Conservation (phyloP, 2,113 vertebrate genomes). For the Tor tambroides region DNA sequence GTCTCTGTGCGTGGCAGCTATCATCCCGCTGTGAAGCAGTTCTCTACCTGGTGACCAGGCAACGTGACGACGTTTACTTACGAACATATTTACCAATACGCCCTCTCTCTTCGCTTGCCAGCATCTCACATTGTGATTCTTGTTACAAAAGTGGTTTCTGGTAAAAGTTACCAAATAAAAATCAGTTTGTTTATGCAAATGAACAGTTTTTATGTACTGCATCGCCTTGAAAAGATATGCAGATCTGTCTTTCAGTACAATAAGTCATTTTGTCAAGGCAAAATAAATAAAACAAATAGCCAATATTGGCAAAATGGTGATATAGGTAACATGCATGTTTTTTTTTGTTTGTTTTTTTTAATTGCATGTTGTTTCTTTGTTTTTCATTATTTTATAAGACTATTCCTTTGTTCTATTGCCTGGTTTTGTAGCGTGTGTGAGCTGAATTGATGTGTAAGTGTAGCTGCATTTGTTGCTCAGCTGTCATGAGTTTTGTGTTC, state of each 20-base stretch:
- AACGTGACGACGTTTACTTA: slow-evolving; percentile 5
- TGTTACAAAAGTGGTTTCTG: slow-evolving; percentile 67
- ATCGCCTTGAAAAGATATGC: slow-evolving; percentile 72
- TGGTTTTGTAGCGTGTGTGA: slow-evolving; percentile 64
- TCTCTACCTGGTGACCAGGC: slow-evolving; percentile 18
- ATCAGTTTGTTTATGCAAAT: slow-evolving; percentile 63
- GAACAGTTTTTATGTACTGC: slow-evolving; percentile 55
- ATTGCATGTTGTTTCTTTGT: slow-evolving; percentile 65
- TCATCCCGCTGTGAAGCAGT: slow-evolving; percentile 54
- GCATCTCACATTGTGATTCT: slow-evolving; percentile 56
- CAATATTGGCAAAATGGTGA: slow-evolving; percentile 19
- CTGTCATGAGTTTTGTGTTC: slow-evolving; percentile 68
- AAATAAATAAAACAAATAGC: slow-evolving; percentile 48
- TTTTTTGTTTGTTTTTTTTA: slow-evolving; percentile 51
- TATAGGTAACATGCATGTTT: slow-evolving; percentile 25
- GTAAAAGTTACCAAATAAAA: slow-evolving; percentile 69
- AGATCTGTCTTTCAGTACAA: slow-evolving; percentile 52
- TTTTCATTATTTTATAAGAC: slow-evolving; percentile 62
- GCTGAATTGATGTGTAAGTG: slow-evolving; percentile 58
- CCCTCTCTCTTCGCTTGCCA: slow-evolving; percentile 46
- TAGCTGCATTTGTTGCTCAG: slow-evolving; percentile 53
- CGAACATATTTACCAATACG: slow-evolving; percentile 36
- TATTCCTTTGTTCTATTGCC: slow-evolving; percentile 58
- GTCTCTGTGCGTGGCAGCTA: slow-evolving; percentile 69
- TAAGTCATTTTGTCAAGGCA: slow-evolving; percentile 54